Evolutionary conservation across 1,140 invertebrate genomes (phyloP), one percentile per base, ranked within the genome.

Genomic region (Mycetomoellerius zeteki): DNA sequence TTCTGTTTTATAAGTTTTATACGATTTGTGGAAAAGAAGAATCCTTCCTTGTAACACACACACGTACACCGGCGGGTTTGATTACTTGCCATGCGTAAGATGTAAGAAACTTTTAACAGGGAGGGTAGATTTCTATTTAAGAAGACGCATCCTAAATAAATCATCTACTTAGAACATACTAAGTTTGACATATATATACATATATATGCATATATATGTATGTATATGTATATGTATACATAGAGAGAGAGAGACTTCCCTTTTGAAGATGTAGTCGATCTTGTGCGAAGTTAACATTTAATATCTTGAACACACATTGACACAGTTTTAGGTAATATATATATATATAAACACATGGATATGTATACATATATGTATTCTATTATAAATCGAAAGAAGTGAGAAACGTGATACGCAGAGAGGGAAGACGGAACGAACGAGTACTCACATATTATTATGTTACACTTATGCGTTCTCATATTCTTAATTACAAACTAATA

Each of bases 1-100:
- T 91, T 93, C 72, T 87, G 85, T 93, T 92, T 93, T 92, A 92
- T 92, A 92, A 92, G 91, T 92, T 92, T 93, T 89, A 92, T 91
- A 92, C 86, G 89, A 90, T 90, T 91, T 88, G 37, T 43, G 78
- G 56, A 89, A 86, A 80, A 71, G 56, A 78, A 80, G 33, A 88
- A 76, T 91, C 89, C 91, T 92, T 92, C 76, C 85, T 86, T 72
- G 64, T 80, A 82, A 85, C 5, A 69, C 37, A 69, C 30, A 33
- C 12, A 33, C 33, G 47, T 24, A 62, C 24, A 62, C 58, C 12
- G 84, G 87, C 73, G 75, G 65, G 56, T 30, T 21, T 65, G 1
- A 65, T 88, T 56, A 24, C 78, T 86, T 72, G 88, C 73, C 84
- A 60, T 65, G 16, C 77, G 62, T 91, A 90, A 90, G 81, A 84